Evolutionary conservation across 1,140 invertebrate species (phyloP).

Genomic region (Nylanderia fulva): DNA sequence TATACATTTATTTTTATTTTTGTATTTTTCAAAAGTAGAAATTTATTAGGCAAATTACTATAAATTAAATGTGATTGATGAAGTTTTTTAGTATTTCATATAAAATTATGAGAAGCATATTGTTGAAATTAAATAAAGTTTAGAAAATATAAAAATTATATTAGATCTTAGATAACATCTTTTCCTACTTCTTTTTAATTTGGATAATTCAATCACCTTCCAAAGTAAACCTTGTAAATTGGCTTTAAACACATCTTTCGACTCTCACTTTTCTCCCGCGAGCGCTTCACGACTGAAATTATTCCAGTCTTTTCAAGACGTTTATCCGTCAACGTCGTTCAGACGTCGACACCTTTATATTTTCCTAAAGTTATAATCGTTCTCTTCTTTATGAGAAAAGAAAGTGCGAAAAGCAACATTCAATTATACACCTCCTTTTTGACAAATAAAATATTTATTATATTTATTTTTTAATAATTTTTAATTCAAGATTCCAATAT

Average conservation of each 20-base stretch:
- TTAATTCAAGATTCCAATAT: neutral
- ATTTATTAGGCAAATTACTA: neutral
- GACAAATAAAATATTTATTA: neutral
- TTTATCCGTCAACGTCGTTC: constrained; percentile 44
- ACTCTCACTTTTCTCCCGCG: neutral
- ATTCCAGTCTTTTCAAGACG: constrained; percentile 29
- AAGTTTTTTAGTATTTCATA: neutral
- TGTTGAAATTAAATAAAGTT: neutral
- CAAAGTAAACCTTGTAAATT: constrained; percentile 38
- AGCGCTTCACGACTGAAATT: constrained; percentile 48
- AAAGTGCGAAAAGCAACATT: constrained; percentile 6
- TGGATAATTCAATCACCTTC: constrained; percentile 43
- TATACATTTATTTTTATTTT: neutral
- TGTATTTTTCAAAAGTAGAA: neutral
- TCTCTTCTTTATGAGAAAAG: neutral
- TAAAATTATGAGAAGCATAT: neutral
- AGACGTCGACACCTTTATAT: constrained; percentile 39
- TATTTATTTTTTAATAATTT: neutral
- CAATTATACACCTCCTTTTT: neutral
- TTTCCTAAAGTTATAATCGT: constrained; percentile 21
- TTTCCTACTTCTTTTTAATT: constrained; percentile 1
- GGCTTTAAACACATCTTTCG: constrained; percentile 30
- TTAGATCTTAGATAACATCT: neutral
- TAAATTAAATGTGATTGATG: neutral
- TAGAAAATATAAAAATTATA: neutral